Base-by-base conservation (phyloP, 2,113 vertebrate genomes). In the Epinephelus lanceolatus region DNA sequence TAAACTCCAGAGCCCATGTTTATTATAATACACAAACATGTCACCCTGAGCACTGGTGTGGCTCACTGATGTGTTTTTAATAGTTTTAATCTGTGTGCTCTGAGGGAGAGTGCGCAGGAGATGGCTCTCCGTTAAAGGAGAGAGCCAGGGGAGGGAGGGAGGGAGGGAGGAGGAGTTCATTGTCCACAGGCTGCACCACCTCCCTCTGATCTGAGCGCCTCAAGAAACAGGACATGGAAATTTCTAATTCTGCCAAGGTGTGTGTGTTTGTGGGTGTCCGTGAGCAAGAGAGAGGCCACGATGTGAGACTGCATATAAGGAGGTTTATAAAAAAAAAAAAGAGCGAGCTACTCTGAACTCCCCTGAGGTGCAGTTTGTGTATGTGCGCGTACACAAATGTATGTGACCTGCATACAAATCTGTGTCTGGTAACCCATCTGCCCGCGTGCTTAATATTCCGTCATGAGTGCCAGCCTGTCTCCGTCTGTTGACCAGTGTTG, bases 151-250 rank as follows among this genome's bases (percentile, higher is more conserved):
- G 53, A 68, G 49, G 68, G 33, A 55, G 71, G 76, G 72, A 69
- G 2, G 27, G 27, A 30, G 3, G 30, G 30, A 30, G 30, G 30
- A 30, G 71, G 86, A 55, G 63, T 78, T 85, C 55, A 86, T 60
- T 70, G 76, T 78, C 86, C 80, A 83, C 63, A 74, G 69, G 68
- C 78, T 68, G 62, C 67, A 63, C 57, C 77, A 76, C 66, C 71
- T 83, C 77, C 69, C 77, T 86, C 67, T 59, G 77, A 90, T 92
- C 63, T 68, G 17, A 87, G 51, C 11, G 80, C 84, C 88, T 81
- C 0, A 47, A 83, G 78, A 91, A 90, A 90, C 83, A 89, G 81
- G 81, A 84, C 89, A 71, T 52, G 72, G 65, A 86, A 76, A 79
- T 83, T 71, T 76, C 51, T 71, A 55, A 68, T 70, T 85, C 78